Conservation (phyloP, 1,140 invertebrate genomes). For the Caenorhabditis inopinata region DNA sequence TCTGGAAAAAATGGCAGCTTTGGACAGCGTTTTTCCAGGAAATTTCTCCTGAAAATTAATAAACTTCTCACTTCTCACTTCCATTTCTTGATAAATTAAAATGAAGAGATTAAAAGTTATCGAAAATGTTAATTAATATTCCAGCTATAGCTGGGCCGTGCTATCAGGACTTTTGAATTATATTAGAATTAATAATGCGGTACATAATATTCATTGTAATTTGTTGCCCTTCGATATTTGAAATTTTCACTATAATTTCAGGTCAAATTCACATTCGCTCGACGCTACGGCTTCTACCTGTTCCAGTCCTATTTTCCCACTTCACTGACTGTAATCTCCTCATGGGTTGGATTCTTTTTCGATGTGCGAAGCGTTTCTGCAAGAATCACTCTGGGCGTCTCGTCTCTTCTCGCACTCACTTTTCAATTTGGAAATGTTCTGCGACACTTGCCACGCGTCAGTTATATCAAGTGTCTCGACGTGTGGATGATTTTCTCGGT, state of each 20-base stretch:
- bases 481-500: slow-evolving; percentile 65
- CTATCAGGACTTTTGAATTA: too few species aligned
- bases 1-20: too few species aligned
- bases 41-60: background rate
- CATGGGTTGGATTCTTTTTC: slow-evolving; percentile 66
- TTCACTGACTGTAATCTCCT: slow-evolving; percentile 61
- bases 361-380: slow-evolving; percentile 64
- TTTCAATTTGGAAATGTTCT: slow-evolving; percentile 66
- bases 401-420: slow-evolving; percentile 60
- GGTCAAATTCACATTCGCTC: slow-evolving; percentile 66
- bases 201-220: too few species aligned
- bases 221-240: too few species aligned
- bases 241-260: slow-evolving; percentile 19
- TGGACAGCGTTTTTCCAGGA: too few species aligned
- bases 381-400: slow-evolving; percentile 65
- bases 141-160: too few species aligned
- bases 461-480: slow-evolving; percentile 65
- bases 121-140: too few species aligned
- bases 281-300: slow-evolving; percentile 65
- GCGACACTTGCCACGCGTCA: slow-evolving; percentile 63
- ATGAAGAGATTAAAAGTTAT: too few species aligned
- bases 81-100: too few species aligned
- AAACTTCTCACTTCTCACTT: background rate
- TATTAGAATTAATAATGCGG: too few species aligned
- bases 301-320: slow-evolving; percentile 66